These are phyloP conservation scores for Grantiella picta DNA, from an alignment of 2,113 vertebrate genomes.

Conservation along the genomic window DNA sequence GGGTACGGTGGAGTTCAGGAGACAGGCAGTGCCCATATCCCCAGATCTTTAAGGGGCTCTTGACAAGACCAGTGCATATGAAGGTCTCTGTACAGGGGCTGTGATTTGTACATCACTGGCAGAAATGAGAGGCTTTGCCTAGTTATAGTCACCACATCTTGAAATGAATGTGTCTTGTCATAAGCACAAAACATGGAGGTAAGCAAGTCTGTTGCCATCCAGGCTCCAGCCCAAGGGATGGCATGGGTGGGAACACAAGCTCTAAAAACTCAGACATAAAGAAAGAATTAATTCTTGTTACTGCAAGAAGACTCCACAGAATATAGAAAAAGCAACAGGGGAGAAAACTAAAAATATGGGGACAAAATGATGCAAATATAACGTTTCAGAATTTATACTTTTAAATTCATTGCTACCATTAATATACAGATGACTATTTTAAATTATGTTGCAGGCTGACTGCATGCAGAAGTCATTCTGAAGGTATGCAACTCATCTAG, in stretches of 20 bases:
- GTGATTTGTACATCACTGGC: fast-evolving
- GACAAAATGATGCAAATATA: background rate
- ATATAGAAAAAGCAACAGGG: background rate
- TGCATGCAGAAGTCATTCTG: background rate
- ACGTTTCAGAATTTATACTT: background rate
- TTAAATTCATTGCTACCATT: background rate
- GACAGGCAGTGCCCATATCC: background rate
- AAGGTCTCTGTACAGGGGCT: background rate
- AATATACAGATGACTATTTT: background rate
- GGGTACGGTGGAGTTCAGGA: background rate
- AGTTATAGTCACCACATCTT: background rate
- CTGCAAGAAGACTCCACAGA: fast-evolving
- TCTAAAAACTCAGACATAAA: background rate
- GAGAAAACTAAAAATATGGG: background rate
- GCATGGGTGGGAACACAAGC: background rate
- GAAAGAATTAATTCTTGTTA: background rate
- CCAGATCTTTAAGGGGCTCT: background rate
- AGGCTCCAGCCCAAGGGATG: background rate
- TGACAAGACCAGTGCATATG: background rate
- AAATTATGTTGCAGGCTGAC: background rate
- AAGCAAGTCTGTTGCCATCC: background rate
- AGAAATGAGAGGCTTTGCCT: background rate
- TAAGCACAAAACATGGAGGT: background rate
- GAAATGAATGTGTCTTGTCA: background rate
- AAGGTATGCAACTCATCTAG: background rate